Evolutionary conservation across 2,888 invertebrate genomes (phyloP).

Genomic region (Stenichneumon culpator): DNA sequence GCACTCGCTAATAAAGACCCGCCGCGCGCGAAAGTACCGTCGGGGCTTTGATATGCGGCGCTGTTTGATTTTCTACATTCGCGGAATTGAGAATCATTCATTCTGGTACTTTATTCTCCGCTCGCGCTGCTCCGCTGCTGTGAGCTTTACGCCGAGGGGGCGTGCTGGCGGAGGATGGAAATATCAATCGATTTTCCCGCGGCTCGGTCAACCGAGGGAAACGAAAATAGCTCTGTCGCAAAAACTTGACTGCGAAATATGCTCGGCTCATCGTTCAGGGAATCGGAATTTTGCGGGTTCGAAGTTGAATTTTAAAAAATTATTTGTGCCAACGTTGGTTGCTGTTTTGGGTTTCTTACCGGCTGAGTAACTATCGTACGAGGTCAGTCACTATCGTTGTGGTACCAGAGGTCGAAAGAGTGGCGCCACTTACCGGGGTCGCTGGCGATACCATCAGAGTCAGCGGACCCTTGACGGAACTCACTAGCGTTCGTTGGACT

Average conservation of each 20-base stretch:
- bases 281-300: not conserved
- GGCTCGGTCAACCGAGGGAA: not conserved
- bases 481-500: not conserved
- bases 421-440: conserved; percentile 45
- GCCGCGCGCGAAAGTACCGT: not conserved
- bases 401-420: not conserved
- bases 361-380: too few relatives aligned
- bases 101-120: not conserved
- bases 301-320: not conserved
- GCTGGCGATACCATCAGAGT: conserved; percentile 5
- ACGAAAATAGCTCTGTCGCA: not conserved
- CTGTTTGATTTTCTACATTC: conserved; percentile 44
- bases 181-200: conserved; percentile 52
- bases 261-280: not conserved
- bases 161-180: not conserved
- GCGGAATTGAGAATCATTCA: conserved; percentile 40
- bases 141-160: conserved; percentile 17
- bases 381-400: too few relatives aligned
- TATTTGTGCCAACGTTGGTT: not conserved
- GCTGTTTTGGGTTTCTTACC: too few relatives aligned
- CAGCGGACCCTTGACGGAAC: not conserved
- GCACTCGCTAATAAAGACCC: conserved; percentile 30
- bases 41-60: conserved; percentile 45
- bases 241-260: too few relatives aligned
- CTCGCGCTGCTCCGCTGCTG: conserved; percentile 15